These are phyloP conservation scores for Sphenopsis melanotis DNA, from an alignment of 2,797 vertebrate species.

Conservation along the genomic window DNA sequence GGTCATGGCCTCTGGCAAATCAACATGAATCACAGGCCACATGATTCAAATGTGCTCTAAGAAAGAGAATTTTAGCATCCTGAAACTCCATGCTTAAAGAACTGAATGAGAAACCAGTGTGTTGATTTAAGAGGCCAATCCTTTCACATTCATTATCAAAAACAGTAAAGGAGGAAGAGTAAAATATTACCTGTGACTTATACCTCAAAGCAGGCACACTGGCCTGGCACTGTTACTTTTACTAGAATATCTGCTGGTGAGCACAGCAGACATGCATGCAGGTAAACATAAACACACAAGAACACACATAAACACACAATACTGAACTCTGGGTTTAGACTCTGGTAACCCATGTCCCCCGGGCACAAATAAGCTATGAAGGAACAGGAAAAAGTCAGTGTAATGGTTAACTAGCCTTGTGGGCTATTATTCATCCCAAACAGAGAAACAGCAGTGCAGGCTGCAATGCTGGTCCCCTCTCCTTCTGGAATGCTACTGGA, in stretches of 20 bases:
- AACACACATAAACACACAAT: neutral
- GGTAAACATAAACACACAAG: neutral
- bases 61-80: neutral
- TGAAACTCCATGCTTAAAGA: neutral
- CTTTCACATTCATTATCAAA: neutral
- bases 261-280: neutral
- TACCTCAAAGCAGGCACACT: neutral
- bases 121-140: neutral
- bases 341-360: neutral
- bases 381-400: slow-evolving; percentile 21
- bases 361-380: slow-evolving; percentile 53
- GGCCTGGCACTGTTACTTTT: neutral
- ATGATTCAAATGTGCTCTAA: neutral
- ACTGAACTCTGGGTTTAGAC: slow-evolving; percentile 30
- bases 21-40: neutral
- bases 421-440: slow-evolving; percentile 54
- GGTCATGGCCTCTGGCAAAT: neutral
- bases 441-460: slow-evolving; percentile 34
- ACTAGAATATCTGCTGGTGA: neutral
- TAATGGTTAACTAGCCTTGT: slow-evolving; percentile 65
- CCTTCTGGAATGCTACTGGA: slow-evolving; percentile 21
- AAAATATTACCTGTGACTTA: neutral
- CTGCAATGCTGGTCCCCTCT: neutral
- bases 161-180: neutral
- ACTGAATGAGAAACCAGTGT: neutral